Base-by-base conservation (phyloP, 1,140 invertebrate species). In the Hyposmocoma kahamanoa region DNA sequence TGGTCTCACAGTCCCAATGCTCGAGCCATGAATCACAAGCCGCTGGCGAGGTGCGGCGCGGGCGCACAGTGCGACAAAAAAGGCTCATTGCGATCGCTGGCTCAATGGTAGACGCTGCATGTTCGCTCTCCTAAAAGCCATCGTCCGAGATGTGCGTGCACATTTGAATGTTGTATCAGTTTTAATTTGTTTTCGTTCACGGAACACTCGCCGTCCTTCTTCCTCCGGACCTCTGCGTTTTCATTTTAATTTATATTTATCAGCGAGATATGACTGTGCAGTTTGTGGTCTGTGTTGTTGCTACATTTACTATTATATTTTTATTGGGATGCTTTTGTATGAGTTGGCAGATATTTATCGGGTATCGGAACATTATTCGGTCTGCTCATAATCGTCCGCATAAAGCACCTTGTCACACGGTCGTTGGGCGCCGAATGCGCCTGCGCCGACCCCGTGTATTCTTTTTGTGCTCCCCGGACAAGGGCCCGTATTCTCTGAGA, bases 401-500 rank as follows among this genome's bases (percentile, higher is more conserved):
- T 83, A 85, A 85, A 83, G 79, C 82, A 85, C 79, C 75, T 78
- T 85, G 82, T 85, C 82, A 82, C 77, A 84, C 81, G 81, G 67
- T 82, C 76, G 72, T 83, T 83, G 75, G 70, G 77, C 79, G 77
- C 70, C 71, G 66, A 77, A 77, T 75, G 68, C 67, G 68, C 62
- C 49, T 60, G 69, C 53, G 58, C 66, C 53, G 59, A 64, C 63
- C 65, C 75, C 62, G 60, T 57, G 47, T 72, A 71, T 73, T 79
- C 81, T 83, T 85, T 85, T 85, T 85, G 77, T 83, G 62, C 56
- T 69, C 59, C 62, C 63, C 54, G 73, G 59, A 63, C 70, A 67
- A 69, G 74, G 72, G 62, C 70, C 64, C 59, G 53, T 84, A 84
- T 82, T 84, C 78, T 82, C 72, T 64, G 79, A 71, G 74, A 77